phyloP scores from a whole-genome alignment of 2,797 vertebrate genomes.

The Dipus sagitta region DNA sequence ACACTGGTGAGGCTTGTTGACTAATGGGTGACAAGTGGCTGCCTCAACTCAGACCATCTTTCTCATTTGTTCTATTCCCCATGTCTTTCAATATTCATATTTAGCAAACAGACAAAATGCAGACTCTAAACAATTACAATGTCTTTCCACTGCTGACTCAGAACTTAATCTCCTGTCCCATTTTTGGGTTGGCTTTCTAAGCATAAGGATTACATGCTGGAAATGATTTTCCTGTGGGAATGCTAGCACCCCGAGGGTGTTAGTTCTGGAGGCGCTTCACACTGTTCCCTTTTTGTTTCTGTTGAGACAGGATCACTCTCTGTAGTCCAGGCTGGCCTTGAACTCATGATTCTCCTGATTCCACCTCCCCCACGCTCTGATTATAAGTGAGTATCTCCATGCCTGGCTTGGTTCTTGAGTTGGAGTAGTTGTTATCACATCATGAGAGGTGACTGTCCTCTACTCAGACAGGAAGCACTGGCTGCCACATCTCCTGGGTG shows the following conservation, averaged over 20 bases:
- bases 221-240: conserved; percentile 35
- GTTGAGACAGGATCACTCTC: neutral
- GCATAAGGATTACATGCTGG: neutral
- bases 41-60: neutral
- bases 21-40: neutral
- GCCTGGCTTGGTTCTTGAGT: neutral
- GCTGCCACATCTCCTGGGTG: neutral
- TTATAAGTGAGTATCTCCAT: neutral
- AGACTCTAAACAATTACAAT: neutral
- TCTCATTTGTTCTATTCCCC: neutral
- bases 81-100: neutral
- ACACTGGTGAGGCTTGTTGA: neutral
- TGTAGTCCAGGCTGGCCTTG: neutral
- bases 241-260: neutral
- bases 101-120: neutral
- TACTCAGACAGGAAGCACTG: neutral
- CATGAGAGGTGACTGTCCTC: neutral
- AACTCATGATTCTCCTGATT: neutral
- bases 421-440: neutral
- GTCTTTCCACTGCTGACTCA: neutral
- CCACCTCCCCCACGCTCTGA: too few relatives aligned
- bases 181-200: conserved; percentile 43
- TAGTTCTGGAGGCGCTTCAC: neutral
- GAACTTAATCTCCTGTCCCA: conserved; percentile 22
- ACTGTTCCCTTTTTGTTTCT: neutral